Evolutionary conservation across 2,797 vertebrate species (phyloP).

Genomic region (Syndactyla subalaris): DNA sequence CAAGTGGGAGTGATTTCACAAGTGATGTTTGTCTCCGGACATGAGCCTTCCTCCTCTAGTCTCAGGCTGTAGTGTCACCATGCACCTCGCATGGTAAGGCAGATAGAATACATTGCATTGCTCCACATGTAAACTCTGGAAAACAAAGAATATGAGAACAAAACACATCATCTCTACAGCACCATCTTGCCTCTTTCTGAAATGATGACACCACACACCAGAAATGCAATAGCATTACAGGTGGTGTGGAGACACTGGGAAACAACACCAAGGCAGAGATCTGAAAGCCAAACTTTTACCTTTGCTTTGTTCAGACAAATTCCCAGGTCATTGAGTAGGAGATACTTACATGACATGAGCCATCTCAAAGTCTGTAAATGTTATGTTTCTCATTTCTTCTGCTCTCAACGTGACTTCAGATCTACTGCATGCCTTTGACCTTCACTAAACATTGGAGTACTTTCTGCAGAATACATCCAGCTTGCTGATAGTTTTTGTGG

Average conservation of each 20-base stretch:
- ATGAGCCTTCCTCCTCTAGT: neutral
- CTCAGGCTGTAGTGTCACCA: neutral
- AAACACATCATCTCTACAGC: neutral
- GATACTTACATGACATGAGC: neutral
- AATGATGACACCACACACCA: rapidly evolving
- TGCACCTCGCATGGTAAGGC: neutral
- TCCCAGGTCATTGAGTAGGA: neutral
- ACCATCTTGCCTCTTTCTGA: neutral
- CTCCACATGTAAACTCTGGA: neutral
- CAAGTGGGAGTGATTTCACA: neutral
- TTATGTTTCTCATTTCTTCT: neutral
- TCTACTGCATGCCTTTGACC: neutral
- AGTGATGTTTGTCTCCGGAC: neutral
- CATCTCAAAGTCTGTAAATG: neutral
- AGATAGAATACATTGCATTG: neutral
- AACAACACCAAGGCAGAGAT: neutral
- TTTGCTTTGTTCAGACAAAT: neutral
- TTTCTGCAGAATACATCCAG: neutral
- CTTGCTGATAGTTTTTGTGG: neutral
- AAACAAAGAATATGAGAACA: neutral
- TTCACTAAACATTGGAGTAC: neutral
- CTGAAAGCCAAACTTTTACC: neutral
- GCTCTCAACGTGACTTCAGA: neutral
- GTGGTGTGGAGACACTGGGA: neutral
- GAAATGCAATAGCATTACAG: neutral